Evolutionary conservation across 2,797 vertebrate genomes (phyloP).

Genomic region (Coluber constrictor): DNA sequence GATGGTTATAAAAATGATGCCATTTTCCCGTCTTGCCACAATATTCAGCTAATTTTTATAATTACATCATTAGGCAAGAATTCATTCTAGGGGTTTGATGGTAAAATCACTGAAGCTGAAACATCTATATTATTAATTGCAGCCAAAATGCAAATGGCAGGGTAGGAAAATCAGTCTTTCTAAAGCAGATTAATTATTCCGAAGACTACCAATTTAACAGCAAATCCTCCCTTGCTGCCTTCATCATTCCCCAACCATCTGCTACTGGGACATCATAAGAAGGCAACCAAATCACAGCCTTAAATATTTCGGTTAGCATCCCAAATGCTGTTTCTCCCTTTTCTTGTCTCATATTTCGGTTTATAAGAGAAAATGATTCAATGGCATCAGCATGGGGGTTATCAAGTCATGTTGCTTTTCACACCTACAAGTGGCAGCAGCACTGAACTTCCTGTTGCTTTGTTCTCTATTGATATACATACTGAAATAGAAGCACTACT

Average conservation of each 20-base stretch:
- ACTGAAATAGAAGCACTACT: constrained; percentile 27
- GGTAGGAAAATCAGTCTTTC: constrained; percentile 13
- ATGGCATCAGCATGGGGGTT: constrained; percentile 31
- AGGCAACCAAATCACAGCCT: constrained; percentile 34
- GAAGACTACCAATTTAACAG: background rate
- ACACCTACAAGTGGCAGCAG: constrained; percentile 12
- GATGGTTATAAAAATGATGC: constrained; percentile 5
- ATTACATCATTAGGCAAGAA: constrained; percentile 14
- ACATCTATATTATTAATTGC: constrained; percentile 32
- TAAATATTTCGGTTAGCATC: constrained; percentile 43
- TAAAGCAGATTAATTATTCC: background rate
- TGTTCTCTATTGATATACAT: constrained; percentile 41
- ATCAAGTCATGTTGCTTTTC: constrained; percentile 40
- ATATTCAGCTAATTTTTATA: background rate
- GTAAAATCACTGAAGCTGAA: constrained; percentile 16
- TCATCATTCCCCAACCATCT: constrained; percentile 13
- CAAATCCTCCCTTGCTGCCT: constrained; percentile 16
- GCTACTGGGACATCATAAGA: constrained; percentile 34
- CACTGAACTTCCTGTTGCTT: constrained; percentile 46
- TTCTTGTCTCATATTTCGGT: constrained; percentile 36
- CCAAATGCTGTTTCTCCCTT: background rate
- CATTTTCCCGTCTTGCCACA: constrained; percentile 1
- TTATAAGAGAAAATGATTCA: constrained; percentile 54
- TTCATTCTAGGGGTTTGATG: constrained; percentile 35
- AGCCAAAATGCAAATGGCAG: constrained; percentile 1